A percentile compares a stretch with the other conserved stretches of the same genome.
Evolutionary conservation across 2,888 invertebrate genomes (phyloP).

Genomic region (Neoitamus cyanurus): DNA sequence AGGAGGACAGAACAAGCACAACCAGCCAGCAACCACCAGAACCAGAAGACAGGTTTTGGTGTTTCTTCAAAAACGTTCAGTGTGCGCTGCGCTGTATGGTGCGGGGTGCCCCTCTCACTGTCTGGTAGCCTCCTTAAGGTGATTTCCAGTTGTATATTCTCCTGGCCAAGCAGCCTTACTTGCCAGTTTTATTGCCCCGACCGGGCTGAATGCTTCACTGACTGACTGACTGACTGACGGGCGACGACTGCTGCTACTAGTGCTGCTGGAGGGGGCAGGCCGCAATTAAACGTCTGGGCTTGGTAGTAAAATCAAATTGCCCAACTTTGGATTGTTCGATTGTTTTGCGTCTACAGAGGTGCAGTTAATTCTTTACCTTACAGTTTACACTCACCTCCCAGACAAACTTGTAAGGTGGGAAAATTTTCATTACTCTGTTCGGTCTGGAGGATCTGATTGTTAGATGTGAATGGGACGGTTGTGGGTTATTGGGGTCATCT

Average conservation of each 20-base stretch:
- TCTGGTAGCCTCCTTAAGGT: not conserved
- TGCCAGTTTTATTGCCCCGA: not conserved
- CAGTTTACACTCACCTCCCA: not conserved
- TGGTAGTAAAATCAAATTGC: not conserved
- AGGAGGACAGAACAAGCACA: too few relatives aligned
- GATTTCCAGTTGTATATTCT: not conserved
- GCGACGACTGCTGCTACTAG: not conserved
- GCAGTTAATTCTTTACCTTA: too few relatives aligned
- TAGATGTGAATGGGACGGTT: not conserved
- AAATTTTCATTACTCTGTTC: not conserved
- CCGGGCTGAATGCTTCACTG: too few relatives aligned
- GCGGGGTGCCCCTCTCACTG: too few relatives aligned
- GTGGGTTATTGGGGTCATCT: not conserved
- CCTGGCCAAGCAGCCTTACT: not conserved
- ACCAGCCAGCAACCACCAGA: too few relatives aligned
- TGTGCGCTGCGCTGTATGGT: too few relatives aligned
- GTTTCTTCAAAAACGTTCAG: too few relatives aligned
- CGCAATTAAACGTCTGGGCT: not conserved
- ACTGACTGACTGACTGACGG: not conserved
- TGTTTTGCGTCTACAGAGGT: not conserved
- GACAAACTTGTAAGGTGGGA: constrained; percentile 12
- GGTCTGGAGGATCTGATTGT: not conserved
- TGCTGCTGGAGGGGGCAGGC: not conserved
- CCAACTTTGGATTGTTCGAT: not conserved
- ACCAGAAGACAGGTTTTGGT: not conserved